These are phyloP conservation scores for Oscheius sp. DNA, from an alignment of 2,888 invertebrate genomes.

Conservation along the genomic window DNA sequence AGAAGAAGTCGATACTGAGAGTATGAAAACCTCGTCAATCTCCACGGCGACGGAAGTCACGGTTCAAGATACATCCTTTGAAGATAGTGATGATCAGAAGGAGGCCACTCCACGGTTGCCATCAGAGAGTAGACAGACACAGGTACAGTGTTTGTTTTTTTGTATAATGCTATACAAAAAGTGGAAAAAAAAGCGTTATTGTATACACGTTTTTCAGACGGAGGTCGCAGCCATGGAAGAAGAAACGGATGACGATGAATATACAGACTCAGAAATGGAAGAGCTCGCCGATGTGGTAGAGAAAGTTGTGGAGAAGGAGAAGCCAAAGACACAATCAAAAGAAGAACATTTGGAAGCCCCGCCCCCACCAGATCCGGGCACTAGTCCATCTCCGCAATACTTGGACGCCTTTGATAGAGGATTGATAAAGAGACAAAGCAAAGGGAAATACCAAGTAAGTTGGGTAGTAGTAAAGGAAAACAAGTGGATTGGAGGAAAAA, in stretches of 20 bases:
- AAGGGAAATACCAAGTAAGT: conserved; percentile 68
- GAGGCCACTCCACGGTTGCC: conserved; percentile 15
- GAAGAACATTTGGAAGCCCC: conserved; percentile 39
- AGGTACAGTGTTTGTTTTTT: too few relatives aligned
- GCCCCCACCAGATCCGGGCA: conserved; percentile 47
- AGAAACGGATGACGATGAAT: conserved; percentile 64
- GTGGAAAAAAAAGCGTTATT: too few relatives aligned
- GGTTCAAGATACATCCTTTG: conserved; percentile 53
- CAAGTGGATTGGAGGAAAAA: too few relatives aligned
- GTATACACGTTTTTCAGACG: too few relatives aligned
- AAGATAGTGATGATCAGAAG: conserved; percentile 43
- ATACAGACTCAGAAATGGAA: conserved; percentile 67
- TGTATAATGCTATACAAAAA: too few relatives aligned
- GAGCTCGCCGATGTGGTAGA: conserved; percentile 68
- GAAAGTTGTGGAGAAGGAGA: conserved; percentile 39
- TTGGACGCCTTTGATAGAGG: conserved; percentile 67
- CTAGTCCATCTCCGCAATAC: conserved; percentile 49
- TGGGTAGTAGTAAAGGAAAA: background rate
- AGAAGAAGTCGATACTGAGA: conserved; percentile 48
- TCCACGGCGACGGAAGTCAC: conserved; percentile 55
- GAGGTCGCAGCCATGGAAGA: conserved; percentile 51
- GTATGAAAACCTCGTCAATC: conserved; percentile 45
- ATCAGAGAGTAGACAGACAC: conserved; percentile 13
- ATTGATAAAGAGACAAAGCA: conserved; percentile 66
- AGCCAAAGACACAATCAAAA: conserved; percentile 34